A percentile compares a stretch with the other conserved stretches of the same genome.
Evolutionary conservation across 2,113 vertebrate genomes (phyloP).

Genomic region (Laticauda colubrina): DNA sequence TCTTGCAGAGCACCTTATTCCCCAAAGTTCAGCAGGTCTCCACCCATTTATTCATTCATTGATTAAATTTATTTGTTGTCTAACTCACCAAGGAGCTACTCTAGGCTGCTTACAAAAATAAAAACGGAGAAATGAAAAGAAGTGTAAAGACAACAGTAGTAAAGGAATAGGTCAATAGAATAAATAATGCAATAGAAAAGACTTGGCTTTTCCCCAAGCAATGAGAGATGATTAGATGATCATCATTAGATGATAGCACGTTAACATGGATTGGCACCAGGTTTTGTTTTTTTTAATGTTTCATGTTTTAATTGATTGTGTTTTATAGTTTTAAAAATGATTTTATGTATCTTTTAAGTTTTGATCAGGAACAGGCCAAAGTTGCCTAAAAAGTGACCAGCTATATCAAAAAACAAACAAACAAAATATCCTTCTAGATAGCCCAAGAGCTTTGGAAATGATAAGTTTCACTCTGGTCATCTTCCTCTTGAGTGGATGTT

Average conservation of each 20-base stretch:
- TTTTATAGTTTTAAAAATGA: not conserved
- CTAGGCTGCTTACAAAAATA: not conserved
- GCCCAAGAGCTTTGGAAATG: not conserved
- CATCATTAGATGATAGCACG: not conserved
- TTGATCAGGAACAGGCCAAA: not conserved
- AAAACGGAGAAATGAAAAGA: not conserved
- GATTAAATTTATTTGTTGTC: not conserved
- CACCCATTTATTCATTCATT: not conserved
- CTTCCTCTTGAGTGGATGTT: not conserved
- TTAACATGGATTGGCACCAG: not conserved
- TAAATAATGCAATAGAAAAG: not conserved
- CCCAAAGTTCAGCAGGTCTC: not conserved
- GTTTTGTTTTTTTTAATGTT: not conserved
- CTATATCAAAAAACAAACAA: not conserved
- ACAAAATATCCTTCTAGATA: not conserved
- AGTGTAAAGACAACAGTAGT: not conserved
- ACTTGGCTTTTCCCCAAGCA: not conserved
- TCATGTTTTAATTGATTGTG: not conserved
- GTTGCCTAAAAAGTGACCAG: not conserved
- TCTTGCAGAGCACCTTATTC: not conserved
- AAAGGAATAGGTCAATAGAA: not conserved
- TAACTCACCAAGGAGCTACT: not conserved
- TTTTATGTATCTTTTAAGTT: not conserved
- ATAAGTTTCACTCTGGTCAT: not conserved
- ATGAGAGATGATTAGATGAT: not conserved